Evolutionary conservation across 2,888 invertebrate species (phyloP).

Genomic region (Reticulitermes lucifugus): DNA sequence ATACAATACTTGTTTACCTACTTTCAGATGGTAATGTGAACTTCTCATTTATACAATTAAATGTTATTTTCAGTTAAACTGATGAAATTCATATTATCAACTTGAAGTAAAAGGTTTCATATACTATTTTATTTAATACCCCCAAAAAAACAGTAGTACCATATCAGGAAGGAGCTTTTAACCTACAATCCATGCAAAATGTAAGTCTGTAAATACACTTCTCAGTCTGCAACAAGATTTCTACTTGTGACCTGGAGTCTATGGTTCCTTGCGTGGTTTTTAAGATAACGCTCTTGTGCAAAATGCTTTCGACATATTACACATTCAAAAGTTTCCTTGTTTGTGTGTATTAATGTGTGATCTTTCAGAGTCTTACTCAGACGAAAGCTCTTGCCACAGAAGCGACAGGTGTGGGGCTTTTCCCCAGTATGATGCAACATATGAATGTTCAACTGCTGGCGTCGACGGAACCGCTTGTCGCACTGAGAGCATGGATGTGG

Average conservation of each 20-base stretch:
- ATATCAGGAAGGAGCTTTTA: too few species aligned
- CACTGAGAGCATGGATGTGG: slow-evolving; percentile 72
- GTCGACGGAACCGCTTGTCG: slow-evolving; percentile 67
- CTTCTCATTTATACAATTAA: too few species aligned
- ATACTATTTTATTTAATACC: too few species aligned
- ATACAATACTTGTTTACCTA: too few species aligned
- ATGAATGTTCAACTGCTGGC: slow-evolving; percentile 56
- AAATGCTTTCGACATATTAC: slow-evolving; percentile 39
- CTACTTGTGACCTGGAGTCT: slow-evolving; percentile 11
- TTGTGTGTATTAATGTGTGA: slow-evolving; percentile 39
- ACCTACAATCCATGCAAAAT: too few species aligned
- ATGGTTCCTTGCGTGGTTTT: slow-evolving; percentile 42
- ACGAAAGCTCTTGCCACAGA: slow-evolving; percentile 43
- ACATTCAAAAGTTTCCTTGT: slow-evolving; percentile 41
- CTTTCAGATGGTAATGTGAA: too few species aligned
- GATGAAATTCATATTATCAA: too few species aligned
- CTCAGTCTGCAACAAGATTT: slow-evolving; percentile 3
- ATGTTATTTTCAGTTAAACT: too few species aligned
- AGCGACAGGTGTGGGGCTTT: slow-evolving; percentile 40
- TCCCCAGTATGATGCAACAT: slow-evolving; percentile 40
- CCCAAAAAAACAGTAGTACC: too few species aligned
- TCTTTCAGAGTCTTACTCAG: slow-evolving; percentile 43
- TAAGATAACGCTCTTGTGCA: slow-evolving; percentile 44
- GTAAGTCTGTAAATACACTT: background rate
- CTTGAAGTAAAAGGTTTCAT: too few species aligned